Evolutionary conservation across 2,113 vertebrate genomes (phyloP), one percentile per base, ranked within the genome.

Genomic region (Austrofundulus limnaeus): DNA sequence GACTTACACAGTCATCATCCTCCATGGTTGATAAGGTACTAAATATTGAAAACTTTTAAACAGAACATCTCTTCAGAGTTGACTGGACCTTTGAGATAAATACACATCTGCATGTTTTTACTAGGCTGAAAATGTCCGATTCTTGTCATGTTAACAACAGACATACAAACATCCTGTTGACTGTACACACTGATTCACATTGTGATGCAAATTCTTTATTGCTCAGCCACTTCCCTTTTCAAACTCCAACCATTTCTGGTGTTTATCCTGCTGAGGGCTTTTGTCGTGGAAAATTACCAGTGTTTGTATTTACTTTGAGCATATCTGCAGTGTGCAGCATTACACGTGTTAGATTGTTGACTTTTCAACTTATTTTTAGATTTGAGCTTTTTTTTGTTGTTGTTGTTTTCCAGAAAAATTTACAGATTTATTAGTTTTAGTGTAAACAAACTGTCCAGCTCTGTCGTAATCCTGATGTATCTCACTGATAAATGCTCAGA

Each of bases 31-130:
- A 28, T 28, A 28, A 7, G 25, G 25, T 28, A 28, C 25, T 28
- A 28, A 28, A 3, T 28, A 28, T 7, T 61, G 60, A 75, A 19
- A 56, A 39, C 77, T 78, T n/a, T n/a, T n/a, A n/a, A n/a, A n/a
- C n/a, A n/a, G n/a, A n/a, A n/a, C n/a, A n/a, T n/a, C n/a, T n/a
- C n/a, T n/a, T n/a, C n/a, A n/a, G n/a, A n/a, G n/a, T n/a, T n/a
- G n/a, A n/a, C n/a, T n/a, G n/a, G n/a, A n/a, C n/a, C n/a, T n/a
- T n/a, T n/a, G n/a, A n/a, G n/a, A n/a, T n/a, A n/a, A n/a, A n/a
- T n/a, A n/a, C n/a, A n/a, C n/a, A n/a, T n/a, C n/a, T n/a, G n/a
- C n/a, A n/a, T n/a, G n/a, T n/a, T n/a, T n/a, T n/a, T n/a, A n/a
- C n/a, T n/a, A 20, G 6, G 42, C 42, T 11, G n/a, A 31, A 41